Evolutionary conservation across 64 coral and sea anemone species (phyloP), one percentile per base, ranked within the genome.

Genomic region (Actinia tenebrosa): DNA sequence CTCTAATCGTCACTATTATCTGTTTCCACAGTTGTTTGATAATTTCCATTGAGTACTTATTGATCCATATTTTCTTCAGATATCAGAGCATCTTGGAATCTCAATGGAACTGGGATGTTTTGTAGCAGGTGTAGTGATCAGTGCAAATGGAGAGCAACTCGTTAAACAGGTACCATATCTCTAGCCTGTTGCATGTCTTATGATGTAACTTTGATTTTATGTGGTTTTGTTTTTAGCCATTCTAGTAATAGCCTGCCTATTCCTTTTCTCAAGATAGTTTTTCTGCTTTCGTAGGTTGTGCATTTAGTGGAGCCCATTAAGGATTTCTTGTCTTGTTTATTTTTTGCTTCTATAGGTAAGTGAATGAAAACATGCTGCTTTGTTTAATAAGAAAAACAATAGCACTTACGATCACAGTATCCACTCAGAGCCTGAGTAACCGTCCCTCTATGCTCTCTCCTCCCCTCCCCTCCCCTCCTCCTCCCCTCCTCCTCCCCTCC

Each of bases 91-190:
- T 22, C 90, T 98, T 78, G 95, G 95, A 78, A 92, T 98, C 72
- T 98, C 95, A 13, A 98, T 98, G 95, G 95, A 98, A 71, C 80
- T 98, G 23, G 95, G 95, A 26, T 98, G 95, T 94, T 98, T 98
- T 92, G 86, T 98, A 47, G 92, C 95, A 84, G 95, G 95, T 60
- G 92, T 93, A 27, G 87, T 98, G 42, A 89, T 98, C 25, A 98
- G 95, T 84, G 93, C 95, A 18, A 92, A 94, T 27, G 92, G 95
- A 8, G 95, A 98, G 26, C 87, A 89, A 52, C 81, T 98, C 60
- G 87, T 91, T n/a, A 90, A 94, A 85, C 77, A 98, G 95, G 95
- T 98, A 71, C 4, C 42, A 53, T 14, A 79, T 30, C 20, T 44
- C 10, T 11, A 58, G 56, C 56, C 56, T 58, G 10, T 58, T 13